A percentile compares a stretch with the other conserved stretches of the same genome.
phyloP scores from a whole-genome alignment of 2,113 vertebrate species.

The Anolis sagrei region DNA sequence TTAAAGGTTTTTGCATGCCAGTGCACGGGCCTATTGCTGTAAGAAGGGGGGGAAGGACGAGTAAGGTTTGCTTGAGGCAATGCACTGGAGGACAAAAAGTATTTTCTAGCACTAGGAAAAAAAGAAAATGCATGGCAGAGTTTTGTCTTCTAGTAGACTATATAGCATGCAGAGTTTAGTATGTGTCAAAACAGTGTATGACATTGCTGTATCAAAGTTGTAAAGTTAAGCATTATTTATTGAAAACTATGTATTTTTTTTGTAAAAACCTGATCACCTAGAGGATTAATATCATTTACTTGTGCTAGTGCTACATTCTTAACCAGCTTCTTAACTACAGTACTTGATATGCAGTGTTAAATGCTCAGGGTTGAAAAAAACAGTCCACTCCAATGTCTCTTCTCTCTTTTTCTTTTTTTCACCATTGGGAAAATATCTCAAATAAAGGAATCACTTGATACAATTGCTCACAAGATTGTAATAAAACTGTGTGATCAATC shows the following conservation, averaged over 20 bases:
- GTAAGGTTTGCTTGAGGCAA: conserved; percentile 72
- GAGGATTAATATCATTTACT: conserved; percentile 81
- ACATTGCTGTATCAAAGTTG: conserved; percentile 87
- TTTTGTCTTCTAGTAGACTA: conserved; percentile 81
- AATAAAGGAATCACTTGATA: conserved; percentile 75
- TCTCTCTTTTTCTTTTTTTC: conserved; percentile 54
- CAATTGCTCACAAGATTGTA: conserved; percentile 81
- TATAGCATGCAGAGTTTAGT: conserved; percentile 85
- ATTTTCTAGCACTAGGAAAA: conserved; percentile 79
- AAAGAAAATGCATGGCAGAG: conserved; percentile 82
- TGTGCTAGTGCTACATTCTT: conserved; percentile 78
- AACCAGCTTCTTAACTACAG: conserved; percentile 80
- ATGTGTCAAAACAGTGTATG: conserved; percentile 84
- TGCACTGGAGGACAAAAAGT: conserved; percentile 77
- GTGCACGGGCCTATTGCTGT: conserved; percentile 74
- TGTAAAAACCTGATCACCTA: conserved; percentile 85
- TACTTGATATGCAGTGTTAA: conserved; percentile 83
- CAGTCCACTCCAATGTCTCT: conserved; percentile 81
- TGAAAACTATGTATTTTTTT: conserved; percentile 89
- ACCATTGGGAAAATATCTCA: conserved; percentile 72
- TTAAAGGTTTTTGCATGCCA: conserved; percentile 83
- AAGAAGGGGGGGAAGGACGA: conserved; percentile 57
- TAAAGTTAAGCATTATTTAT: conserved; percentile 89
- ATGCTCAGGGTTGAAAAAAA: conserved; percentile 84
- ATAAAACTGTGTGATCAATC: conserved; percentile 83